A percentile compares a stretch with the other conserved stretches of the same genome.
Conservation (phyloP, 2,113 vertebrate species). For the Peucedramus taeniatus region DNA sequence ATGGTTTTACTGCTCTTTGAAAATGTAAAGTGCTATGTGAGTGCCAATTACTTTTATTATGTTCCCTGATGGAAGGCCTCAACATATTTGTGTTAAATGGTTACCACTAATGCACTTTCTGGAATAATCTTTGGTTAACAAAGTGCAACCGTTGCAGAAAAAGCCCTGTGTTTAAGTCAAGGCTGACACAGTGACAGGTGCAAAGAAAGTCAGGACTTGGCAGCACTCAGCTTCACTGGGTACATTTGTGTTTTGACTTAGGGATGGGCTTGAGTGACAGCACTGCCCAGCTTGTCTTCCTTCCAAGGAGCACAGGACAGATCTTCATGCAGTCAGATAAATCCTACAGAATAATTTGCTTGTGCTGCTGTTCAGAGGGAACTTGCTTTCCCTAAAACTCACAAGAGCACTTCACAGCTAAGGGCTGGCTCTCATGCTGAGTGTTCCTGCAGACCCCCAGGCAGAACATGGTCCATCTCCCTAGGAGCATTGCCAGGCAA, state of each 20-base stretch:
- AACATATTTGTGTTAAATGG: conserved; percentile 7
- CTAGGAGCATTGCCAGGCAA: background rate
- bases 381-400: background rate
- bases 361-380: background rate
- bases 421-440: background rate
- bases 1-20: conserved; percentile 37
- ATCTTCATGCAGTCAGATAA: background rate
- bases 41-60: conserved; percentile 51
- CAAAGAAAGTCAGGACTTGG: background rate
- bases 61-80: conserved; percentile 22
- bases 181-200: background rate
- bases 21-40: conserved; percentile 45
- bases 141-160: background rate
- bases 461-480: rapidly evolving
- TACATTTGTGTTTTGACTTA: rapidly evolving
- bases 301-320: background rate
- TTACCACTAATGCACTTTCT: conserved; percentile 50
- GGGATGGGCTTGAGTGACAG: background rate
- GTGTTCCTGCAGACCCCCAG: background rate
- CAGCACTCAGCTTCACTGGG: background rate
- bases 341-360: background rate
- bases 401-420: background rate
- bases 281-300: background rate
- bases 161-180: background rate
- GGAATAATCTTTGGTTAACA: conserved; percentile 37